Evolutionary conservation across 2,888 invertebrate species (phyloP).

Genomic region (Zonitis immaculata): DNA sequence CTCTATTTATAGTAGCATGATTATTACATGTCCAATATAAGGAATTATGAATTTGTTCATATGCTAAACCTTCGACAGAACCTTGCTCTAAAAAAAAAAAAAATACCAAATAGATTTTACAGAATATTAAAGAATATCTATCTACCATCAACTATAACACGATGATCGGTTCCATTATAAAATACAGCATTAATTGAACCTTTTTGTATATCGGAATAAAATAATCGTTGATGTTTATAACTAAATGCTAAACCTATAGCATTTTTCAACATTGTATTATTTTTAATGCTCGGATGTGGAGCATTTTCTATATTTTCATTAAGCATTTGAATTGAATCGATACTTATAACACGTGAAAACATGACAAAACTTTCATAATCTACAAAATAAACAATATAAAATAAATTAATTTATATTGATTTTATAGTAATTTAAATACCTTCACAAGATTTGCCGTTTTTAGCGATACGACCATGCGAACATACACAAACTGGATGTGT

Average conservation of each 20-base stretch:
- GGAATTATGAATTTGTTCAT: conserved; percentile 61
- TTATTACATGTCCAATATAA: conserved; percentile 86
- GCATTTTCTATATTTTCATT: conserved; percentile 68
- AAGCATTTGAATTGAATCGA: conserved; percentile 78
- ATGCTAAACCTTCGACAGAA: conserved; percentile 83
- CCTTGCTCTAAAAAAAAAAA: conserved; percentile 60
- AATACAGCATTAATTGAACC: conserved; percentile 77
- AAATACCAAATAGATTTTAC: background rate
- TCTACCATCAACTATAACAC: conserved; percentile 62
- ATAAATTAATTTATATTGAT: too few relatives aligned
- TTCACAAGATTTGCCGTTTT: conserved; percentile 64
- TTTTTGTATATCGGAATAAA: conserved; percentile 85
- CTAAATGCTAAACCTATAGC: conserved; percentile 82
- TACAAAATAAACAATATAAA: conserved; percentile 41
- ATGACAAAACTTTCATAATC: conserved; percentile 78
- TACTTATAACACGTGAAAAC: conserved; percentile 74
- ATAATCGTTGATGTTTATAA: conserved; percentile 63
- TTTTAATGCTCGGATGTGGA: conserved; percentile 69
- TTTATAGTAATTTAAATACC: too few relatives aligned
- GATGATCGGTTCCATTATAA: conserved; percentile 74
- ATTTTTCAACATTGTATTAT: conserved; percentile 72
- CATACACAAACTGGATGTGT: conserved; percentile 69
- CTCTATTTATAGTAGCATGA: conserved; percentile 66
- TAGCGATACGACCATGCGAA: conserved; percentile 70
- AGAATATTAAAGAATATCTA: too few relatives aligned